These are phyloP conservation scores for Cheilosia vernalis DNA, from an alignment of 2,888 invertebrate species.

Conservation along the genomic window DNA sequence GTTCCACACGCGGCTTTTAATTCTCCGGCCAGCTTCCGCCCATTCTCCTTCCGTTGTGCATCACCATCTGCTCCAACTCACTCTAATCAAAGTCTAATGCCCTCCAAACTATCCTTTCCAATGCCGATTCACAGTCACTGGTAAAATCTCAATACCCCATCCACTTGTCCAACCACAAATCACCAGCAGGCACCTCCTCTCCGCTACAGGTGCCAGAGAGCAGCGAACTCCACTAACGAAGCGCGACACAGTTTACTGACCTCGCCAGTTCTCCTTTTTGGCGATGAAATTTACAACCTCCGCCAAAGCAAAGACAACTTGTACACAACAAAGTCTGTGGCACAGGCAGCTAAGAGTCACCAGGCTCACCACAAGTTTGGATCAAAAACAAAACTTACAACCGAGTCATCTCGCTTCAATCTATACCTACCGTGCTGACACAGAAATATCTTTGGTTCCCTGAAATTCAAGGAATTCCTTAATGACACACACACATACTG, in stretches of 20 bases:
- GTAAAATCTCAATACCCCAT: neutral
- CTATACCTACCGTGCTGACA: constrained; percentile 1
- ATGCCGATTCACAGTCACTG: neutral
- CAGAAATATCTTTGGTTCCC: constrained; percentile 9
- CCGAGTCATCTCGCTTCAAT: neutral
- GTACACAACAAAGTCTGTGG: neutral
- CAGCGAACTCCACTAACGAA: neutral
- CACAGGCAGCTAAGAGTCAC: neutral
- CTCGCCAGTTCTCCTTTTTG: neutral
- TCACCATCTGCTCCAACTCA: too few species aligned
- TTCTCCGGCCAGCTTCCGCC: too few species aligned
- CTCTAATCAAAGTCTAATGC: too few species aligned
- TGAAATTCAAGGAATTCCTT: constrained; percentile 11
- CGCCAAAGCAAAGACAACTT: neutral
- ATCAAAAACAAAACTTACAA: constrained; percentile 1
- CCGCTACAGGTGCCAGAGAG: neutral
- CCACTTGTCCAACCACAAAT: neutral
- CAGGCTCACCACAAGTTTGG: neutral
- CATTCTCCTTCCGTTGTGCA: too few species aligned
- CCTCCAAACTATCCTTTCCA: too few species aligned
- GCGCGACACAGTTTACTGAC: constrained; percentile 1
- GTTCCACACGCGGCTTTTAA: too few species aligned
- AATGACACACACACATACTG: constrained; percentile 5
- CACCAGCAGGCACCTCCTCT: neutral
- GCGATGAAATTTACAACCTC: constrained; percentile 3